Base-by-base conservation (phyloP, 1,140 invertebrate species). In the Drosophila sulfurigaster region DNA sequence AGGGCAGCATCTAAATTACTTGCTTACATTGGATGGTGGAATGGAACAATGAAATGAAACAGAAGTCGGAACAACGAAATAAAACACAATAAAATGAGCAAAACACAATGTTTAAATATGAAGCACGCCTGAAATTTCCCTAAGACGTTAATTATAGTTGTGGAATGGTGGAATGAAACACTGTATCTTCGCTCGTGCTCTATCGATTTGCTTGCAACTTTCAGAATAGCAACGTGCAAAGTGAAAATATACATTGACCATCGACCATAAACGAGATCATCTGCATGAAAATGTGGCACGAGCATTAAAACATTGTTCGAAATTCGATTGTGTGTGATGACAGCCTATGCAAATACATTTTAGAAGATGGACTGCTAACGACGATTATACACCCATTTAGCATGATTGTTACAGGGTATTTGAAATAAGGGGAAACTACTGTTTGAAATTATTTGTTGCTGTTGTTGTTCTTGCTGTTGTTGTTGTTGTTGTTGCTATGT, bases 381-480 rank as follows among this genome's bases (percentile, higher is more conserved):
- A 15, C 51, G 13, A 8, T 32, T 32, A 38, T 5, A 41, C 10
- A 25, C 32, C 3, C 35, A 57, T 20, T 38, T 57, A 15, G 32
- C 10, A 25, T 41, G 15, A 57, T 41, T 25, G 20, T 25, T 57
- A 41, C 54, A 57, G 54, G 32, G 54, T 57, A 57, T 57, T 15
- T 28, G 20, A 58, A 41, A 16, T 28, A 25, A 25, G 10, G 30
- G 52, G 20, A 32, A 57, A 74, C 35, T 38, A 62, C 32, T 32
- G 32, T 69, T 25, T 69, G 65, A 59, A 68, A 60, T 73, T 59
- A 56, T 57, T 38, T 38, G 43, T 35, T 70, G 35, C 16, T 38
- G 35, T 10, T 52, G 28, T 43, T 54, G 60, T 30, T 38, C 52
- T 8, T 35, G 15, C 56, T 32, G 30, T 30, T 38, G 60, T 8